Evolutionary conservation across 2,113 vertebrate species (phyloP).

Genomic region (Gallinago paraguaiae): DNA sequence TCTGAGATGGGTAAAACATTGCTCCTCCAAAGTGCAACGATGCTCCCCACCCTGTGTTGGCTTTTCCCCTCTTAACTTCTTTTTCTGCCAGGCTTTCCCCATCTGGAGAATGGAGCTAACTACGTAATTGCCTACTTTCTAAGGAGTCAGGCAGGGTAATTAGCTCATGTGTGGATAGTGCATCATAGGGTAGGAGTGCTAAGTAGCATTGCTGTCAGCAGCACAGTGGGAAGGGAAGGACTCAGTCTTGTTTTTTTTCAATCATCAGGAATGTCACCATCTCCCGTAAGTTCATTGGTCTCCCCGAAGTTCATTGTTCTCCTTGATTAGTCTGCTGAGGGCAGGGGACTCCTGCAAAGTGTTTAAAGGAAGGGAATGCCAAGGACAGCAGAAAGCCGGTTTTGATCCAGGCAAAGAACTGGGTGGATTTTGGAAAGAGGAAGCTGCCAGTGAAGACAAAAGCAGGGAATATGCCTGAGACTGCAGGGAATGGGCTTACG

Average conservation of each 20-base stretch:
- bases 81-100: neutral
- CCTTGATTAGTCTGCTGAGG: neutral
- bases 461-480: neutral
- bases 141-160: constrained; percentile 24
- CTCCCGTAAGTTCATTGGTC: neutral
- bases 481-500: neutral
- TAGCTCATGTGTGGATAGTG: constrained; percentile 47
- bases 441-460: neutral
- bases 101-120: neutral
- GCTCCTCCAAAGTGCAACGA: neutral
- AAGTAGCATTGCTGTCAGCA: constrained; percentile 37
- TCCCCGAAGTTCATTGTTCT: neutral
- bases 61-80: neutral
- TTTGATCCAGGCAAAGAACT: neutral
- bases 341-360: neutral
- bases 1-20: neutral
- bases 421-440: neutral
- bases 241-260: neutral
- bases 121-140: constrained; percentile 33
- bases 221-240: constrained; percentile 39
- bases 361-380: neutral
- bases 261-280: neutral
- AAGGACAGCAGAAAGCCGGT: neutral
- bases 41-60: neutral
- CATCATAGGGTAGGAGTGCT: constrained; percentile 14